These are phyloP conservation scores for Sthenelais limicola DNA, from an alignment of 2,888 invertebrate genomes.

Conservation along the genomic window DNA sequence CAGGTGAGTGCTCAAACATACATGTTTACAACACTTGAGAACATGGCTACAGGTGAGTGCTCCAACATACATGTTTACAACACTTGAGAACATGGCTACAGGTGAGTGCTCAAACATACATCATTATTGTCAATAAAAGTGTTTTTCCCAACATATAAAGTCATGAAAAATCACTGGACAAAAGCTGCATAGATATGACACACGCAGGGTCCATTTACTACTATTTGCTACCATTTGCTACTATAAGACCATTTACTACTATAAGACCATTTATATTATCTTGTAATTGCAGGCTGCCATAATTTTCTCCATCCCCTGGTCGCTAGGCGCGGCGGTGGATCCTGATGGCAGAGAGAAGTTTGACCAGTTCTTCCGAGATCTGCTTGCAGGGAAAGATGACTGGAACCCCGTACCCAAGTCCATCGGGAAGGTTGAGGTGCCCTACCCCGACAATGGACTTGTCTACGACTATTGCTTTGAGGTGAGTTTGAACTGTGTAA, in stretches of 20 bases:
- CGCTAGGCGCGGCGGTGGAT: constrained; percentile 86
- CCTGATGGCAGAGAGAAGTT: constrained; percentile 82
- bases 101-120: constrained; percentile 59
- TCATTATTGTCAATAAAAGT: too few relatives aligned
- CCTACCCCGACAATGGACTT: constrained; percentile 82
- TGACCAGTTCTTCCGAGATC: constrained; percentile 81
- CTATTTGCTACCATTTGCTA: too few relatives aligned
- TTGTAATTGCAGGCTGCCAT: constrained; percentile 80
- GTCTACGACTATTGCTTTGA: constrained; percentile 87
- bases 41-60: constrained; percentile 72
- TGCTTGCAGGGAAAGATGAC: constrained; percentile 70
- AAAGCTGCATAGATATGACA: too few relatives aligned
- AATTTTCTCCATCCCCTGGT: constrained; percentile 86
- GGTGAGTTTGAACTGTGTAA: too few relatives aligned
- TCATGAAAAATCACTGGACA: too few relatives aligned
- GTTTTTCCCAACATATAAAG: too few relatives aligned
- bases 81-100: constrained; percentile 76
- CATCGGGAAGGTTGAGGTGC: constrained; percentile 81
- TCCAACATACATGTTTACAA: too few relatives aligned
- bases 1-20: constrained; percentile 61
- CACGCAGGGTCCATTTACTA: too few relatives aligned
- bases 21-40: constrained; percentile 79
- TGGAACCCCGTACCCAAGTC: constrained; percentile 76
- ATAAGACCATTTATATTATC: too few relatives aligned
- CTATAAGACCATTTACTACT: too few relatives aligned